These are phyloP conservation scores for Bovichtus variegatus DNA, from an alignment of 2,797 vertebrate genomes.

Conservation along the genomic window DNA sequence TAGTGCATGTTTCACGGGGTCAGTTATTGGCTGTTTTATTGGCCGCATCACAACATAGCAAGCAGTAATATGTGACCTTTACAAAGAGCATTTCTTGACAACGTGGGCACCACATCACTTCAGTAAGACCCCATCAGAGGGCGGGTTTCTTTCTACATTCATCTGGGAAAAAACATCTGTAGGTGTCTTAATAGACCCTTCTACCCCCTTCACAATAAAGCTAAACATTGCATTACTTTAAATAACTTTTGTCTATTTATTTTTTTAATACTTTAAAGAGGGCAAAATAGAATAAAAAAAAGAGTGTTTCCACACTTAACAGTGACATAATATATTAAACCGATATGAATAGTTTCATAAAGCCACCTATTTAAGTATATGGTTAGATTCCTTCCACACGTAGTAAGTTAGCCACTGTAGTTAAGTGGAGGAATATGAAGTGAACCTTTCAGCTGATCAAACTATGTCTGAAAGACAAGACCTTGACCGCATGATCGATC, in stretches of 20 bases:
- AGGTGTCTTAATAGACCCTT: not conserved
- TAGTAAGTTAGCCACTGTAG: constrained; percentile 10
- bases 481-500: constrained; percentile 64
- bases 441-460: constrained; percentile 77
- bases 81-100: constrained; percentile 67
- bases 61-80: constrained; percentile 75
- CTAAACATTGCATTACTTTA: not conserved
- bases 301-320: not conserved
- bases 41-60: constrained; percentile 59
- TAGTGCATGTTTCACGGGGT: constrained; percentile 55
- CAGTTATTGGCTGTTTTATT: constrained; percentile 73
- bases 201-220: not conserved
- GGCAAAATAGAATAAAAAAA: not conserved
- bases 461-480: constrained; percentile 61
- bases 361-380: not conserved
- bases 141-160: constrained; percentile 26
- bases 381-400: constrained; percentile 2
- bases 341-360: not conserved
- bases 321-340: not conserved
- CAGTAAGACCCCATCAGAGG: constrained; percentile 26
- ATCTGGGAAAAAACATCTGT: not conserved
- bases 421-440: constrained; percentile 55
- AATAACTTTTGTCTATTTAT: not conserved
- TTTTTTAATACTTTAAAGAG: not conserved
- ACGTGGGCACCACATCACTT: constrained; percentile 20